These are phyloP conservation scores for Neodon shergylaensis DNA, from an alignment of 2,113 vertebrate species.

Conservation along the genomic window DNA sequence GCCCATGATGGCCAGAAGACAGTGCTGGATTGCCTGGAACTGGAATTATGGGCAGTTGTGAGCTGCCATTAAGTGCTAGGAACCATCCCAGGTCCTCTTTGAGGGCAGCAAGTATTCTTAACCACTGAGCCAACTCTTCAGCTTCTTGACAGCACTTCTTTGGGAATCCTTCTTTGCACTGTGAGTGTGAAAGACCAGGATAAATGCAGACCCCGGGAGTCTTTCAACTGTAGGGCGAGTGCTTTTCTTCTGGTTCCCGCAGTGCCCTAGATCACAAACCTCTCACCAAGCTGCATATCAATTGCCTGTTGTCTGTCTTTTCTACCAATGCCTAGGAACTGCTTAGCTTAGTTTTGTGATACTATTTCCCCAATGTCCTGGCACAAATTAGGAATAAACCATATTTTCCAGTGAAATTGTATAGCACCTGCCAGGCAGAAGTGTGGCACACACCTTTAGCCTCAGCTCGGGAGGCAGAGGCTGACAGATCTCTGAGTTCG, in stretches of 20 bases:
- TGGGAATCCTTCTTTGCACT: background rate
- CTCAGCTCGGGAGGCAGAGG: background rate
- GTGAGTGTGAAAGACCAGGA: too few species aligned
- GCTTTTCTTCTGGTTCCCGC: background rate
- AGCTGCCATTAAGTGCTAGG: background rate
- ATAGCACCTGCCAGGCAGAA: background rate
- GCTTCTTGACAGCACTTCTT: background rate
- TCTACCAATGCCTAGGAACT: background rate
- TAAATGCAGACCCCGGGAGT: too few species aligned
- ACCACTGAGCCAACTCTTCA: background rate
- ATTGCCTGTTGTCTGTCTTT: background rate
- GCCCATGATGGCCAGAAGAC: background rate
- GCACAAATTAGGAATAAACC: background rate
- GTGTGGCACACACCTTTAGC: background rate
- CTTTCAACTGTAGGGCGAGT: background rate
- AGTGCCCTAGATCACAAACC: background rate
- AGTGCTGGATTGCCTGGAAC: background rate
- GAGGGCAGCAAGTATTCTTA: background rate
- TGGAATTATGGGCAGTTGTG: background rate
- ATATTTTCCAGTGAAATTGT: conserved; percentile 8
- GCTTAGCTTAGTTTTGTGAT: background rate
- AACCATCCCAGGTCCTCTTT: background rate
- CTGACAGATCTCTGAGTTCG: background rate
- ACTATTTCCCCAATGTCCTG: conserved; percentile 9
- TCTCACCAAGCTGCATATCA: background rate